Evolutionary conservation across 2,113 vertebrate species (phyloP).

Genomic region (Junco hyemalis): DNA sequence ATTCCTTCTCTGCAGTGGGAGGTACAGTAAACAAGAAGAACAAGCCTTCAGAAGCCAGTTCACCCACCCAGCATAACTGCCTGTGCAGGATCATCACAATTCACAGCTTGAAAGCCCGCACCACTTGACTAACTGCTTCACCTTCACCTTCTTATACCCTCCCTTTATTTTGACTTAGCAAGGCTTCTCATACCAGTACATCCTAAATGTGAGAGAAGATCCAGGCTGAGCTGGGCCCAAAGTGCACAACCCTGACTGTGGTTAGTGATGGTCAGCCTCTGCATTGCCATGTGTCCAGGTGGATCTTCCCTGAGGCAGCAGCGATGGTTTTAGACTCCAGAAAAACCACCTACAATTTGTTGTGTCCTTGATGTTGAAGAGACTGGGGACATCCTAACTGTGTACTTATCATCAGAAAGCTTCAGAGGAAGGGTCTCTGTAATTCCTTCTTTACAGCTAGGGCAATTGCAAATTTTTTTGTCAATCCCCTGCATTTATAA

Average conservation of each 20-base stretch:
- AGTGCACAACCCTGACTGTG: fast-evolving
- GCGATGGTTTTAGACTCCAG: neutral
- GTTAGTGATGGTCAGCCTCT: fast-evolving
- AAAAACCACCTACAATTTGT: neutral
- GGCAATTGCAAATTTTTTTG: neutral
- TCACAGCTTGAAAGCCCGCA: neutral
- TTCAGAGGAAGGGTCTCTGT: neutral
- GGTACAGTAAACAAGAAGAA: neutral
- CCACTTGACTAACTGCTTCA: neutral
- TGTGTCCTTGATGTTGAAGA: neutral
- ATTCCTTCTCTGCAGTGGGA: neutral
- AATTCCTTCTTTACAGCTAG: neutral
- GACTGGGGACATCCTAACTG: neutral
- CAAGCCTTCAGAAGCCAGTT: neutral
- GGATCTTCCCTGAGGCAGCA: neutral
- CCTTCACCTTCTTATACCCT: neutral
- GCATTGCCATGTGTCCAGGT: too few relatives aligned
- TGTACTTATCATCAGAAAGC: neutral
- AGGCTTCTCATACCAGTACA: neutral
- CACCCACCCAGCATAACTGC: neutral
- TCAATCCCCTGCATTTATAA: neutral
- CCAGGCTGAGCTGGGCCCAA: neutral
- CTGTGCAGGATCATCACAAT: neutral
- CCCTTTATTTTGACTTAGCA: neutral
- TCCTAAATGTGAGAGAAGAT: neutral